Base-by-base conservation (phyloP, 2,113 vertebrate genomes). In the Nettapus auritus region DNA sequence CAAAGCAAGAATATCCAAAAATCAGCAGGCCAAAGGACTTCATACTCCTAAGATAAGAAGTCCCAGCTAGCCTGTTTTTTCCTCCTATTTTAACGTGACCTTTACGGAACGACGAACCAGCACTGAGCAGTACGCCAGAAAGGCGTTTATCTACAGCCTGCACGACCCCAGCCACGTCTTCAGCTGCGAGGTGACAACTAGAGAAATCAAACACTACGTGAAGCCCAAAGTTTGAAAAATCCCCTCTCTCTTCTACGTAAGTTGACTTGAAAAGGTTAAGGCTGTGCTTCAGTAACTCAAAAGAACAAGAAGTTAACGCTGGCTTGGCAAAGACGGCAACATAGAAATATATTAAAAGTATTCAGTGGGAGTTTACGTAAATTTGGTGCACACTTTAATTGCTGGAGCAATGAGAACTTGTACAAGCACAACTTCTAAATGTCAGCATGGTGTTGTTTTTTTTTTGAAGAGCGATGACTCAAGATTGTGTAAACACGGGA, bases 251-350 rank as follows among this genome's bases (percentile, higher is more conserved):
- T 63, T 73, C 70, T 86, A 13, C 1, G 0, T 10, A 87, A 90
- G 48, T 66, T 68, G 34, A 74, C 68, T 69, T 81, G 75, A 76
- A 96, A 96, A 96, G 91, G 89, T 91, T 82, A 92, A 57, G 90
- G 53, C 3, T 2, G 73, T 90, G 86, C 73, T 53, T 63, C 36
- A 50, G 71, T 33, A 75, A n/a, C 36, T 57, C 31, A 22, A 11
- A 79, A 86, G n/a, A 36, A 18, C 0, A 23, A 26, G 50, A 36
- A 8, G 36, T 8, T 3, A 16, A 6, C 0, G 9, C 22, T 16
- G 40, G 26, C 28, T 57, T 92, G 84, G 66, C 60, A 3, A 55
- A 79, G 70, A 5, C 12, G 11, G 1, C 11, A 9, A 36, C 29
- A 13, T 0, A 75, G 0, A 17, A 11, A 26, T 48, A 48, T 48